These are phyloP conservation scores for Drosophila orena DNA, from an alignment of 1,140 invertebrate species.

Conservation along the genomic window DNA sequence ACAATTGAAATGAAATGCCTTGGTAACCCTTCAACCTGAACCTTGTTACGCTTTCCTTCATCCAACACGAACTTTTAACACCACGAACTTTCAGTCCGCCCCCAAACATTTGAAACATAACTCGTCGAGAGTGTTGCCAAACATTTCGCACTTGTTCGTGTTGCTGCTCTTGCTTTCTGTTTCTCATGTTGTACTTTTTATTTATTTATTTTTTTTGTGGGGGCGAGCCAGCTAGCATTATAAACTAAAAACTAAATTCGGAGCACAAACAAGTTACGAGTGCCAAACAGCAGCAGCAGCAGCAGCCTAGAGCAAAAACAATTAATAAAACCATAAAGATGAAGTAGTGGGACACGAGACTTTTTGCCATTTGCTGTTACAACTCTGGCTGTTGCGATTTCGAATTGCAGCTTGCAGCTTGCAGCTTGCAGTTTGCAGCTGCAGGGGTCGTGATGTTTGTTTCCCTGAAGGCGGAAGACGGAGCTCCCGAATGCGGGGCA, in stretches of 20 bases:
- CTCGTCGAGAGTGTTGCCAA: constrained; percentile 54
- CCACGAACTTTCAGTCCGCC: constrained; percentile 16
- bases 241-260: constrained; percentile 61
- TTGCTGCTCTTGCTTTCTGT: constrained; percentile 37
- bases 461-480: neutral
- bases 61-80: constrained; percentile 21
- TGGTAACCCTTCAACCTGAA: constrained; percentile 18
- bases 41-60: constrained; percentile 31
- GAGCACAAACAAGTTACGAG: constrained; percentile 63
- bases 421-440: constrained; percentile 12
- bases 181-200: constrained; percentile 33
- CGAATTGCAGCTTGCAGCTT: constrained; percentile 22
- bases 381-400: constrained; percentile 9
- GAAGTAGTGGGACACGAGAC: constrained; percentile 54
- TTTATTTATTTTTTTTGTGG: constrained; percentile 1
- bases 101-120: constrained; percentile 49
- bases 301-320: constrained; percentile 42
- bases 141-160: constrained; percentile 48
- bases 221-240: constrained; percentile 32
- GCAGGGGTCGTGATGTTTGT: constrained; percentile 17
- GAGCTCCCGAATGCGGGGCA: constrained; percentile 9
- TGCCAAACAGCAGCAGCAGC: constrained; percentile 16
- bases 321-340: constrained; percentile 70
- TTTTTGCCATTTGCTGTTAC: constrained; percentile 60
- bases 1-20: constrained; percentile 38